A percentile compares a stretch with the other conserved stretches of the same genome.
These are phyloP conservation scores for Cabera pusaria DNA, from an alignment of 2,888 invertebrate species.

Conservation along the genomic window DNA sequence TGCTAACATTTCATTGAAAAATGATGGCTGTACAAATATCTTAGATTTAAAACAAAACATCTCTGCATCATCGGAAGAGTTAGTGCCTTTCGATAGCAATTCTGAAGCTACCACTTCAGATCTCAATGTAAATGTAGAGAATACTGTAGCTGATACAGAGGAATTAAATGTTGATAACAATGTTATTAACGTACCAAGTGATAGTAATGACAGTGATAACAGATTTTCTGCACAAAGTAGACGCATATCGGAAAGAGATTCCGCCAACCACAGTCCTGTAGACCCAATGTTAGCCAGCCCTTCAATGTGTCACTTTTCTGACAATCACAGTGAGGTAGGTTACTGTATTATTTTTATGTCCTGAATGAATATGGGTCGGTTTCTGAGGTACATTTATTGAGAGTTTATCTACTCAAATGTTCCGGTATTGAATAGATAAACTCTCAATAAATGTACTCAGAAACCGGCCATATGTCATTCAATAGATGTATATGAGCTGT, in stretches of 20 bases:
- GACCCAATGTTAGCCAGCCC: conserved; percentile 88
- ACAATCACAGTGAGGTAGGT: conserved; percentile 86
- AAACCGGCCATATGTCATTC: too few species aligned
- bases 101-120: conserved; percentile 47
- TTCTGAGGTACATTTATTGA: too few species aligned
- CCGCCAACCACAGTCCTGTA: conserved; percentile 90
- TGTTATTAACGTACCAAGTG: conserved; percentile 58
- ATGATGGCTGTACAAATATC: conserved; percentile 42
- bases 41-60: conserved; percentile 38
- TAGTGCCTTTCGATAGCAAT: conserved; percentile 48
- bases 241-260: conserved; percentile 84
- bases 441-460: too few species aligned
- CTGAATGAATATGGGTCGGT: too few species aligned
- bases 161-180: conserved; percentile 60
- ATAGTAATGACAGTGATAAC: conserved; percentile 61
- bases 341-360: conserved; percentile 5
- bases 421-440: too few species aligned
- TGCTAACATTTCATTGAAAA: conserved; percentile 40
- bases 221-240: conserved; percentile 67
- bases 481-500: too few species aligned
- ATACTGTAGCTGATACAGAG: conserved; percentile 50
- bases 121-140: conserved; percentile 43
- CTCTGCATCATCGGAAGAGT: conserved; percentile 40
- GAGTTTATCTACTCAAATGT: too few species aligned
- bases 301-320: conserved; percentile 87